A percentile compares a stretch with the other conserved stretches of the same genome.
Evolutionary conservation across 2,888 invertebrate genomes (phyloP).

Genomic region (Plagodis dolabraria): DNA sequence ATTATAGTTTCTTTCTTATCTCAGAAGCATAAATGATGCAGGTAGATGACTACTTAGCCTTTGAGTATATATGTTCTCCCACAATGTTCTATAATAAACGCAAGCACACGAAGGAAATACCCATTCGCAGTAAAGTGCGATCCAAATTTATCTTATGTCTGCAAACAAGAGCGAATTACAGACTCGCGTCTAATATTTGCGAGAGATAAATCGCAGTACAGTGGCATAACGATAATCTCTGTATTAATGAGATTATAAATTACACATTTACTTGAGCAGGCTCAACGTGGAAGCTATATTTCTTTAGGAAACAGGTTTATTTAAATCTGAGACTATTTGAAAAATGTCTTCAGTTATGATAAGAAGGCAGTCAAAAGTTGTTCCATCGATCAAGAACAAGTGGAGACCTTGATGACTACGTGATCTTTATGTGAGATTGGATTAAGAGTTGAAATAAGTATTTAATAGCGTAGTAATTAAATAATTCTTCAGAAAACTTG

Average conservation of each 20-base stretch:
- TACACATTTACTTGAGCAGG: slow-evolving; percentile 32
- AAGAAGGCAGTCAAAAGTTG: slow-evolving; percentile 10
- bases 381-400: slow-evolving; percentile 11
- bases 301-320: slow-evolving; percentile 28
- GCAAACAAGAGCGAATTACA: slow-evolving; percentile 73
- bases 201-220: slow-evolving; percentile 70
- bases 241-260: slow-evolving; percentile 50
- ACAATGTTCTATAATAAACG: not conserved
- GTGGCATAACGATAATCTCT: slow-evolving; percentile 62
- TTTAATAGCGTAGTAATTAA: no score
- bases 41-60: no score
- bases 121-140: slow-evolving; percentile 55
- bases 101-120: slow-evolving; percentile 45
- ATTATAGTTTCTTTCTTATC: no score
- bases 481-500: no score
- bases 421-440: not conserved
- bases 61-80: no score
- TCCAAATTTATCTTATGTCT: slow-evolving; percentile 67
- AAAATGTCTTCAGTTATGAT: slow-evolving; percentile 25
- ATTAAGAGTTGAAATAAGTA: no score
- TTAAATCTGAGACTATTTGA: slow-evolving; percentile 18
- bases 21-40: not conserved
- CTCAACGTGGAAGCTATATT: slow-evolving; percentile 22
- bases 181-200: slow-evolving; percentile 75
- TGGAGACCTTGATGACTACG: not conserved